Base-by-base conservation (phyloP, 2,888 invertebrate genomes). In the Druceiella hillmani region DNA sequence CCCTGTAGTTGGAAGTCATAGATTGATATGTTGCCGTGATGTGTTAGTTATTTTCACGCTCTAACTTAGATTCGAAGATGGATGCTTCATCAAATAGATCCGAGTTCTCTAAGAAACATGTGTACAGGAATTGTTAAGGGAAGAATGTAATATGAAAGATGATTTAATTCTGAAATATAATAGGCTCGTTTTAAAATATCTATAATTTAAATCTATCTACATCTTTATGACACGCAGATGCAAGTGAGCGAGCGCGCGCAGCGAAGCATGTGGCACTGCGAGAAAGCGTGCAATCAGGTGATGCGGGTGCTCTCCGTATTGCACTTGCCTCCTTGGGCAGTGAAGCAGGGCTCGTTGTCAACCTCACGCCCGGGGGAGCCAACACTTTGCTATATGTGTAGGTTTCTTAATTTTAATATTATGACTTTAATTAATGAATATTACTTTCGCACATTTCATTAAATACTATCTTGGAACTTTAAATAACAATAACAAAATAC, bases 351-450 rank as follows among this genome's bases (percentile, higher is more conserved):
- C 76, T 81, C 33, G 76, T 93, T 36, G 78, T 90, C 48, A 94
- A 94, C 59, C 78, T 89, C 72, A 85, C 91, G 3, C 90, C 90
- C 1, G 84, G 83, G 41, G 93, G 92, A 1, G 87, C 88, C 12
- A 90, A 88, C 54, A 91, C 92, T 0, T 62, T 94, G 44, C 68
- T 95, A 17, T 93, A 89, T 58, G 78, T 83, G 90, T 90, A 57
- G 78, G 82, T 73, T 17, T 11, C 3, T 13, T 33, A 4, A 24
- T 6, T 14, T 17, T 39, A n/a, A n/a, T n/a, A n/a, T n/a, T n/a
- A n/a, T 17, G 16, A 4, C 17, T 13, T 36, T n/a, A 33, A 34
- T 20, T 14, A 28, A 17, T n/a, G n/a, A 6, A 17, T 31, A n/a
- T 7, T 20, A 17, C 12, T 22, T 10, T 17, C 16, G n/a, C 38